Evolutionary conservation across 92 coral and sea anemone species (phyloP).

Genomic region (Heliopora coerulea): DNA sequence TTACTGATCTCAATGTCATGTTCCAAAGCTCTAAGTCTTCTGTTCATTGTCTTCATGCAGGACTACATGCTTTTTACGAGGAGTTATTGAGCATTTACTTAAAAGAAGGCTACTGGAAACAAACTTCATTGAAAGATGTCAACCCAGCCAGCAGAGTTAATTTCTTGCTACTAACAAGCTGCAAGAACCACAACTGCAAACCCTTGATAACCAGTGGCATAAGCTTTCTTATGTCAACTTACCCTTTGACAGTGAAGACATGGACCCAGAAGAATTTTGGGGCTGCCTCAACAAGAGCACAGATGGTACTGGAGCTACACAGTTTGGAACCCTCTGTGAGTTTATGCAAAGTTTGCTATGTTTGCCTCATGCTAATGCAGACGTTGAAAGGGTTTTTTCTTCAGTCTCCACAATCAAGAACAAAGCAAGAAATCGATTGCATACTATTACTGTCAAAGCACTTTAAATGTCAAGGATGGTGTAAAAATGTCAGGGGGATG

Average conservation of each 20-base stretch:
- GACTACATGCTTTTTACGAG: constrained; percentile 11
- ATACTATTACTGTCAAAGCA: no score
- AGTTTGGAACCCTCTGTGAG: constrained; percentile 15
- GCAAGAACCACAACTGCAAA: constrained; percentile 14
- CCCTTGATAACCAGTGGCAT: constrained; percentile 22
- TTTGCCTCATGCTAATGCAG: constrained; percentile 14
- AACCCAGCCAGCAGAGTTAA: constrained; percentile 34
- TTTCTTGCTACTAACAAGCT: constrained; percentile 17
- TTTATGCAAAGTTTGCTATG: constrained; percentile 28
- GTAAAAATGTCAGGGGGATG: constrained; percentile 23
- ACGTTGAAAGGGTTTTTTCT: constrained; percentile 22
- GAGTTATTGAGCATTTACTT: constrained; percentile 17
- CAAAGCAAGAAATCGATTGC: constrained; percentile 20
- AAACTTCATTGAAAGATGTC: constrained; percentile 20
- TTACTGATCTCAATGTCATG: constrained; percentile 25
- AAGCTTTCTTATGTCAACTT: constrained; percentile 5
- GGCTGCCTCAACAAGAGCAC: constrained; percentile 8
- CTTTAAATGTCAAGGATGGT: constrained; percentile 15
- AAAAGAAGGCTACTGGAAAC: constrained; percentile 18
- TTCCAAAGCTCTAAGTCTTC: constrained; percentile 36
- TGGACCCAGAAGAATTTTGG: constrained; percentile 34
- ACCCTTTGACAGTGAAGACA: constrained; percentile 8
- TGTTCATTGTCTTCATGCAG: constrained; percentile 23
- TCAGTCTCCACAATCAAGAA: not conserved
- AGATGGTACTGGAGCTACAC: constrained; percentile 22